Conservation (phyloP, 2,113 vertebrate species). For the Corythornis vintsioides region DNA sequence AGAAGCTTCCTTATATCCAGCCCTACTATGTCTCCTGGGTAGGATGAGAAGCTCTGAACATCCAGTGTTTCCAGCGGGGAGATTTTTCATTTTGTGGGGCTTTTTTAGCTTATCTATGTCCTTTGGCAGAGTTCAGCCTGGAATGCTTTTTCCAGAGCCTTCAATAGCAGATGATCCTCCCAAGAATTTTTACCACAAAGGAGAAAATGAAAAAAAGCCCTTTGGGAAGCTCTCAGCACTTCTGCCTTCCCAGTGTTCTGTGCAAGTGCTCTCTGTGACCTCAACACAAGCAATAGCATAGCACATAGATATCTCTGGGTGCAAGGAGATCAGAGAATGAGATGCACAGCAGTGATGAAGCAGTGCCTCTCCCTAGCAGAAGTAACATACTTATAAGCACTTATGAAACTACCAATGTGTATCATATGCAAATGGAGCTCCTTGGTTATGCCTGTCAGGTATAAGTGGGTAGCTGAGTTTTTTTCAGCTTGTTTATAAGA, state of each 20-base stretch:
- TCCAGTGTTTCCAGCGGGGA: not conserved
- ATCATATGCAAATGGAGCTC: not conserved
- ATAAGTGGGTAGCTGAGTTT: not conserved
- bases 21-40: not conserved
- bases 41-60: not conserved
- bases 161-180: not conserved
- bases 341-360: not conserved
- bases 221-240: not conserved
- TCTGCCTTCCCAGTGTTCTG: not conserved
- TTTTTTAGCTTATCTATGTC: not conserved
- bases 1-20: not conserved
- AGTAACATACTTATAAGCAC: not conserved
- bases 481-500: constrained; percentile 41
- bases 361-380: not conserved
- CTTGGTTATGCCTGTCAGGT: constrained; percentile 46
- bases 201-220: not conserved
- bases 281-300: accelerated
- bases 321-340: not conserved
- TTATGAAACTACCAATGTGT: not conserved
- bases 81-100: not conserved
- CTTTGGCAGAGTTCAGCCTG: not conserved
- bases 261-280: not conserved
- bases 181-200: not conserved
- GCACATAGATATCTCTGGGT: no score
- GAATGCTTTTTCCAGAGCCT: not conserved